Base-by-base conservation (phyloP, 2,888 invertebrate genomes). In the Dyspetes luteomarginatus region DNA sequence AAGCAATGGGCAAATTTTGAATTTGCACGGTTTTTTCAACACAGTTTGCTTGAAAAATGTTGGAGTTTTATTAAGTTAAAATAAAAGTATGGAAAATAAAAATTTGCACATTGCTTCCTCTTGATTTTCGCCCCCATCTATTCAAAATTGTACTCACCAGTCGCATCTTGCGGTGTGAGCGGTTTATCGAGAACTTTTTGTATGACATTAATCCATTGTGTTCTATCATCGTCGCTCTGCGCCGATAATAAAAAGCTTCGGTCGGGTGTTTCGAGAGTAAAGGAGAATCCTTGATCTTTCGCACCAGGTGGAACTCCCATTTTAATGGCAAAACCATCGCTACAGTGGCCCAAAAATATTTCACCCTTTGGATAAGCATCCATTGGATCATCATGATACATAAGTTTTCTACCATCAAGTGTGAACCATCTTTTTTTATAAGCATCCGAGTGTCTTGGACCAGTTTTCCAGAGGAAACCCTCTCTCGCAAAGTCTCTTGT, bases 281-380 rank as follows among this genome's bases (percentile, higher is more conserved):
- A 97, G 41, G 96, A 95, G 89, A 95, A 97, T 0, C 96, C 95
- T 86, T 96, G 95, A 83, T 96, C 96, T 85, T 95, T 95, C 83
- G 95, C 95, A 69, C 95, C 95, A 0, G 93, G 93, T 1, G 94
- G 94, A 12, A 95, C 94, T 22, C 96, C 96, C 55, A 95, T 94
- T 85, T 95, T 94, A 41, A 97, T 94, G 78, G 94, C 94, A 91
- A 95, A 97, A 0, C 97, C 96, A 87, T 96, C 96, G 82, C 95
- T 94, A 88, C 94, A 94, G 89, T 96, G 94, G 90, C 97, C 97
- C 85, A 98, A 93, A 92, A 97, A 97, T 85, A 98, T 96, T 93
- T 98, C 97, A 62, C 97, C 97, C 92, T 97, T 97, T 0, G 98
- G 97, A 92, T 96, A 96, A 1, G 97, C 96, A 89, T 97, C 97